Base-by-base conservation (phyloP, 2,888 invertebrate genomes). In the Athetis lepigone region DNA sequence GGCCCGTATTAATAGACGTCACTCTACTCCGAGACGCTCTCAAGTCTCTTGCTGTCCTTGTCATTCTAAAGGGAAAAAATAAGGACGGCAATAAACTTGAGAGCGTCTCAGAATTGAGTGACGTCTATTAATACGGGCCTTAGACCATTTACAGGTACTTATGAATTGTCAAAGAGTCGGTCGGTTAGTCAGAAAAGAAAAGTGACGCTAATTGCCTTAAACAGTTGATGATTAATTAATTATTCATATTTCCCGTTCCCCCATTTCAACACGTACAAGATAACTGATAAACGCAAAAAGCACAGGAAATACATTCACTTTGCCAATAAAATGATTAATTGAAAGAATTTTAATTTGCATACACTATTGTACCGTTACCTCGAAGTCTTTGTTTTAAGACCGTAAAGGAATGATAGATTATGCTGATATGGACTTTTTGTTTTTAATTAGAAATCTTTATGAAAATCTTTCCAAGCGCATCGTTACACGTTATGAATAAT, bases 251-350 rank as follows among this genome's bases (percentile, higher is more conserved):
- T 59, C 54, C 55, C 27, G 47, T 39, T 25, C 23, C 21, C 40
- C 43, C 16, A 2, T 49, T n/a, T 13, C 37, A 56, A 51, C 46
- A 60, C 16, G 46, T 27, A 70, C n/a, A 50, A 69, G 76, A 79
- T 72, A 56, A 52, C 27, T 67, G 70, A 74, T 71, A 71, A 57
- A 18, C 64, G 47, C 42, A 60, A 68, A 70, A 65, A 57, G 54
- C 51, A 60, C 70, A 77, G 79, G 77, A 80, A 81, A 68, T 56
- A 59, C 67, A 70, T 73, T 79, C 73, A 73, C 75, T 63, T 56
- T 50, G 75, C 72, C 77, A 78, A 77, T 75, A 59, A 75, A 75
- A 67, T 77, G 55, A 75, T 62, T 77, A 77, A 80, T 73, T 62
- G 62, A 50, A 57, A 56, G 77, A 69, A 75, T 76, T 70, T 74